phyloP scores from a whole-genome alignment of 2,797 vertebrate genomes.

The Chaetophractus vellerosus region DNA sequence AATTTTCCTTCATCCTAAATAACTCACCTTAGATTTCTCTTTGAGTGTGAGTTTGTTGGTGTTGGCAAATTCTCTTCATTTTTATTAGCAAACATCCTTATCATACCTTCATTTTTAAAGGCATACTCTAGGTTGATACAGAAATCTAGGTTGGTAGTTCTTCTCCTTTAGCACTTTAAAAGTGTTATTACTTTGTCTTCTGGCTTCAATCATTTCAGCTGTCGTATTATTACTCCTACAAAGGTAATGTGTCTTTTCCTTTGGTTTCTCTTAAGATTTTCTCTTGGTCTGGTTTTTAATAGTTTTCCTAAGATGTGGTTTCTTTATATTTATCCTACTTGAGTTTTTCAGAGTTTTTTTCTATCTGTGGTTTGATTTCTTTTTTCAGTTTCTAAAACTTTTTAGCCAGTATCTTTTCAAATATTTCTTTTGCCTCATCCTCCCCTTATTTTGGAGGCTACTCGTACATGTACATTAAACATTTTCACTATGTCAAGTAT shows the following conservation, averaged over 20 bases:
- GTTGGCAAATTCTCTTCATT: background rate
- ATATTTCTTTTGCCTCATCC: background rate
- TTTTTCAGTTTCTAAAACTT: background rate
- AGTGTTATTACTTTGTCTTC: background rate
- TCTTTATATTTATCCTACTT: slow-evolving; percentile 7
- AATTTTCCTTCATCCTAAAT: background rate
- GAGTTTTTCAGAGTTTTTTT: background rate
- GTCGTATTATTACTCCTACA: background rate
- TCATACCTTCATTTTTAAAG: background rate
- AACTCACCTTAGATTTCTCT: background rate
- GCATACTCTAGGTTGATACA: background rate
- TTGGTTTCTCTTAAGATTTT: slow-evolving; percentile 16
- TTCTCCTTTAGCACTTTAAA: background rate
- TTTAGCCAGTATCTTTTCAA: background rate
- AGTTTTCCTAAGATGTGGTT: background rate
- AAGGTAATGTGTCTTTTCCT: background rate
- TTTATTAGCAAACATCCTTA: background rate
- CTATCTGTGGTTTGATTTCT: background rate
- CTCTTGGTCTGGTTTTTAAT: background rate
- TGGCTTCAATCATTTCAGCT: background rate
- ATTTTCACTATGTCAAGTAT: background rate
- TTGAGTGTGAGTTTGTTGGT: background rate
- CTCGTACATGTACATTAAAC: background rate
- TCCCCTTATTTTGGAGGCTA: background rate
- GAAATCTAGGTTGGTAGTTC: background rate